phyloP scores from a whole-genome alignment of 2,888 invertebrate genomes.

The Microchrysa polita region DNA sequence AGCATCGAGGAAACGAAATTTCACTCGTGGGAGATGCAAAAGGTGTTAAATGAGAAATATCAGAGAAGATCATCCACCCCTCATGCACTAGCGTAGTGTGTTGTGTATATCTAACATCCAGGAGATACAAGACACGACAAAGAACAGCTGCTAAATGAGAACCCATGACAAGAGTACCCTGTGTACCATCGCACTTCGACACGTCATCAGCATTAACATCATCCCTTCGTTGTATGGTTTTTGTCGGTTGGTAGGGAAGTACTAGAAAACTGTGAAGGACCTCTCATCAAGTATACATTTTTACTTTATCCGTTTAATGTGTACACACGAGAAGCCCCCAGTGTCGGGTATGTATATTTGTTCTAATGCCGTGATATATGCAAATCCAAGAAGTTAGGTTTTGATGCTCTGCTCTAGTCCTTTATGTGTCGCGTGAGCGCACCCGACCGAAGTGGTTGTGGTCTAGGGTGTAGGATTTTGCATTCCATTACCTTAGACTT shows the following conservation, averaged over 20 bases:
- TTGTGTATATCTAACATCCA: too few relatives aligned
- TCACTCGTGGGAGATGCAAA: conserved; percentile 34
- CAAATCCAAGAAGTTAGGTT: conserved; percentile 30
- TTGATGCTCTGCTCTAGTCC: neutral
- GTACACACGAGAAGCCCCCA: neutral
- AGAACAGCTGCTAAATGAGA: conserved; percentile 17
- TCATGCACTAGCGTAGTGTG: too few relatives aligned
- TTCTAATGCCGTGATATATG: conserved; percentile 35
- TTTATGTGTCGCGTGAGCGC: conserved; percentile 7
- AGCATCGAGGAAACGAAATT: conserved; percentile 40
- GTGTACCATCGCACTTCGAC: neutral
- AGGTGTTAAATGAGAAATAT: conserved; percentile 40
- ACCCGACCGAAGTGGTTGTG: conserved; percentile 24
- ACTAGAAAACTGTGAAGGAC: conserved; percentile 4
- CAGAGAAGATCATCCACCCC: conserved; percentile 13
- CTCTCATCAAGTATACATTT: conserved; percentile 36
- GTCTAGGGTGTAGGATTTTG: neutral
- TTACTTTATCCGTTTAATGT: conserved; percentile 17
- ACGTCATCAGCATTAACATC: neutral
- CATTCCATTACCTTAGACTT: too few relatives aligned
- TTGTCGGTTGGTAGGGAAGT: conserved; percentile 20
- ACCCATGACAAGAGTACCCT: neutral
- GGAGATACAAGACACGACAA: neutral
- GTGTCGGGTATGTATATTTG: conserved; percentile 6
- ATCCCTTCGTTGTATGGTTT: conserved; percentile 1